Evolutionary conservation across 2,113 vertebrate species (phyloP), one percentile per base, ranked within the genome.

Genomic region (Cottus gobio): DNA sequence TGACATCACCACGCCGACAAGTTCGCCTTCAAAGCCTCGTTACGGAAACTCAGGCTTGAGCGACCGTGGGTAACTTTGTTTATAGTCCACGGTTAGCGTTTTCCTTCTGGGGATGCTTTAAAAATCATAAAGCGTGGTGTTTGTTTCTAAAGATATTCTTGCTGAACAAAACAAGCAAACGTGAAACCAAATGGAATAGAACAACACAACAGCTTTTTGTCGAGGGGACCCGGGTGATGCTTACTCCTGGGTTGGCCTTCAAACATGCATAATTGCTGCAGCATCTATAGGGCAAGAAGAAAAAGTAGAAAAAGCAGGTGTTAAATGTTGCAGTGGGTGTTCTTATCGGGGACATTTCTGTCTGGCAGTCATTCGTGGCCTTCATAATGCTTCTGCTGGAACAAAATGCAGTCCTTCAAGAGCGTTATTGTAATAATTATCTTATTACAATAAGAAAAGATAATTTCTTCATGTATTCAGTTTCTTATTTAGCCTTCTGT

Each of bases 331-430:
- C 75, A 80, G 87, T 90, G 79, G 46, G 78, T 57, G 2, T 65
- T 88, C 91, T 94, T 93, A 93, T 94, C 92, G 31, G 78, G 81
- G 85, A 91, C 79, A 70, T 91, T 91, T 90, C 74, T 64, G 72
- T 85, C 85, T 89, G 91, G 90, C 90, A 87, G 79, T 71, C 67
- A 42, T 75, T 84, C 87, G 67, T 56, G 91, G 89, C 93, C 93
- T 93, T 94, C 87, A 50, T 73, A 22, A 30, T 61, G 63, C 67
- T 80, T 79, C 80, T 79, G 58, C 75, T 86, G 67, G 74, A 86
- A 85, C 68, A 67, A 61, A 80, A 71, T 34, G 77, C 26, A 85
- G 65, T 80, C 79, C 82, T 89, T 89, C 83, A 74, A 67, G 48
- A 65, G 26, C 66, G 63, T 57, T n/a, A n/a, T n/a, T n/a, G n/a